These are phyloP conservation scores for Pluvianellus socialis DNA, from an alignment of 2,113 vertebrate genomes.

Conservation along the genomic window DNA sequence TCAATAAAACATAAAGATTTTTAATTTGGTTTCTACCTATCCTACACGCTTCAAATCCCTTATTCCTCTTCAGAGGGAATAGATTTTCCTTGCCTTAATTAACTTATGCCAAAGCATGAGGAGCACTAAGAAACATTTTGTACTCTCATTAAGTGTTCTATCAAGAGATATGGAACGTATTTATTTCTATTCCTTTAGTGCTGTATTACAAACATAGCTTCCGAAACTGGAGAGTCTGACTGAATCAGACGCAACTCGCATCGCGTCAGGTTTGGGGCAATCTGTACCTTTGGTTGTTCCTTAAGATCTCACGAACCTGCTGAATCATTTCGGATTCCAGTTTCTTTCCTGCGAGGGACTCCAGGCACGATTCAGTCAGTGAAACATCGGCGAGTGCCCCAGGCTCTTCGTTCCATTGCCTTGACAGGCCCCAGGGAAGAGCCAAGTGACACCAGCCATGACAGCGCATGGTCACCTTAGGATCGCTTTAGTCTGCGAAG, in stretches of 20 bases:
- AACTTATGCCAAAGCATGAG: constrained; percentile 25
- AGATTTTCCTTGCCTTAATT: constrained; percentile 35
- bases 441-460: background rate
- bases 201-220: background rate
- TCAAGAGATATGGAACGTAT: background rate
- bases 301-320: background rate
- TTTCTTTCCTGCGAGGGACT: background rate
- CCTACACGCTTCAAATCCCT: background rate
- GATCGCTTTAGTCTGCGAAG: background rate
- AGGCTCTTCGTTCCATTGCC: background rate
- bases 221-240: background rate
- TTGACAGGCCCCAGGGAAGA: background rate
- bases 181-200: background rate
- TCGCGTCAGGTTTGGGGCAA: background rate
- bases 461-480: fast-evolving
- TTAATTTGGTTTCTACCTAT: constrained; percentile 12
- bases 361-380: background rate
- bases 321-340: background rate
- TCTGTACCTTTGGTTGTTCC: background rate
- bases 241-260: background rate
- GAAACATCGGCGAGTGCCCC: fast-evolving
- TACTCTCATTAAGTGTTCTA: constrained; percentile 2
- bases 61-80: background rate
- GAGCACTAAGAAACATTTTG: constrained; percentile 46
- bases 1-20: background rate